A percentile compares a stretch with the other conserved stretches of the same genome.
phyloP scores from a whole-genome alignment of 2,113 vertebrate species.

The Sphyrna mokarran region DNA sequence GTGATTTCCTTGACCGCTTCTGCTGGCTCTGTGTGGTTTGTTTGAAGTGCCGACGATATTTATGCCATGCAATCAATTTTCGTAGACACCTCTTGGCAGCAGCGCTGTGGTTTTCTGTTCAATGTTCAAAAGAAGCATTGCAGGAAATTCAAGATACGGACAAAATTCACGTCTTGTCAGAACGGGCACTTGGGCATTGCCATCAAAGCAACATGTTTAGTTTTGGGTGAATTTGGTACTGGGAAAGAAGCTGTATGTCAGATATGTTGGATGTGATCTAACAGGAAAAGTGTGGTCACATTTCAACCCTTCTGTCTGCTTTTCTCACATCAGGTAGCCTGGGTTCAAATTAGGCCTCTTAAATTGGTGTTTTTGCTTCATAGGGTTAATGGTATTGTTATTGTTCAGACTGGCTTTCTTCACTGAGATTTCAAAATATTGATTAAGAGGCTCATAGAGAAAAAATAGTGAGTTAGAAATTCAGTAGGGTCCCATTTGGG shows the following conservation, averaged over 20 bases:
- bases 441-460: background rate
- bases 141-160: background rate
- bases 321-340: background rate
- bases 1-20: background rate
- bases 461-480: background rate
- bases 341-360: background rate
- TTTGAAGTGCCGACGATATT: constrained; percentile 9
- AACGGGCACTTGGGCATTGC: background rate
- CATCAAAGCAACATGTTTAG: background rate
- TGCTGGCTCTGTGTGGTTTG: constrained; percentile 13
- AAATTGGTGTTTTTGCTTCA: background rate
- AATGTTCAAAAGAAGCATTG: background rate
- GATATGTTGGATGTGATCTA: background rate
- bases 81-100: background rate
- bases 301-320: too few relatives aligned
- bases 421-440: background rate
- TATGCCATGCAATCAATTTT: background rate
- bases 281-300: background rate
- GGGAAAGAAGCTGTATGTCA: background rate
- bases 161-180: background rate
- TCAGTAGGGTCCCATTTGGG: background rate
- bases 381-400: background rate
- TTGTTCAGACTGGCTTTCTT: background rate
- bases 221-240: background rate
- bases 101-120: background rate